These are phyloP conservation scores for Eclectus roratus DNA, from an alignment of 2,113 vertebrate species.

Conservation along the genomic window DNA sequence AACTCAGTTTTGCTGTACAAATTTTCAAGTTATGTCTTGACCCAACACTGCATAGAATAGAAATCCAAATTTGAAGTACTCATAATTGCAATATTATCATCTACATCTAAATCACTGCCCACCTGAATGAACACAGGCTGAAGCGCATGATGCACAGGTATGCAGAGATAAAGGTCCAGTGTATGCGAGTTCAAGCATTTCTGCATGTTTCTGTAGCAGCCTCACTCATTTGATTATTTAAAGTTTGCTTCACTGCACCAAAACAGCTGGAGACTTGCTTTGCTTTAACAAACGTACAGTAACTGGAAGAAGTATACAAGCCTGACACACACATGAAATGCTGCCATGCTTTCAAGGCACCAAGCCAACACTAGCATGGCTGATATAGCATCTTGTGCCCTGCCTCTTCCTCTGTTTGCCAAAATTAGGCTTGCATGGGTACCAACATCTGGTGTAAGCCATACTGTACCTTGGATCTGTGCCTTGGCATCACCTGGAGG, in stretches of 20 bases:
- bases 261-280: background rate
- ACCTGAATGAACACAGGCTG: background rate
- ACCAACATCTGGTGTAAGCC: constrained; percentile 28
- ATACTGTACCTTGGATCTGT: constrained; percentile 1
- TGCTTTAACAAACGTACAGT: background rate
- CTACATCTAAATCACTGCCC: background rate
- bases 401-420: background rate
- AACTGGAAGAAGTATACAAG: background rate
- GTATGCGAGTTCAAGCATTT: background rate
- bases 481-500: constrained; percentile 35
- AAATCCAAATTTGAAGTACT: background rate
- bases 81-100: background rate
- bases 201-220: background rate
- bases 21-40: background rate
- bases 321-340: background rate
- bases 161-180: background rate
- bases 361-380: background rate
- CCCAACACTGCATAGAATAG: background rate
- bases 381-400: background rate
- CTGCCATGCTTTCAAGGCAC: background rate
- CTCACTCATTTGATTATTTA: background rate
- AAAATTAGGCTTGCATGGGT: constrained; percentile 6
- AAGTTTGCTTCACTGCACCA: background rate
- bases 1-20: background rate
- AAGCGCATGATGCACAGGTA: rapidly evolving